Percentiles rank a stretch among this genome's conserved stretches.
Evolutionary conservation across 2,888 invertebrate species (phyloP).

Genomic region (Girardia tigrina): DNA sequence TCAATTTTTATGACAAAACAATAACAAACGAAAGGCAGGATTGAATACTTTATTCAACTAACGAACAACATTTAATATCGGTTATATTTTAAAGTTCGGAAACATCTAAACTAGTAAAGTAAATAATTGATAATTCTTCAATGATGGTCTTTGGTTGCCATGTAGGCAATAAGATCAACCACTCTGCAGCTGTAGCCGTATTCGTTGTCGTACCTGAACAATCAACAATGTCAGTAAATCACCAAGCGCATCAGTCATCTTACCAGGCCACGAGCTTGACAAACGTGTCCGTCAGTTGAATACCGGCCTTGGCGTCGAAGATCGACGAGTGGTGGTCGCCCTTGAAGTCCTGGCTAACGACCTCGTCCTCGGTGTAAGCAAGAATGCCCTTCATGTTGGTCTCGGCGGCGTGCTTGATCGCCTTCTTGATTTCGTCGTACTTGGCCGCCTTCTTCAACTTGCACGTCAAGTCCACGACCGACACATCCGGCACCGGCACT

Average conservation of each 20-base stretch:
- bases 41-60: background rate
- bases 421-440: conserved; percentile 75
- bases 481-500: conserved; percentile 88
- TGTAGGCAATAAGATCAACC: conserved; percentile 84
- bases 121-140: background rate
- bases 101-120: conserved; percentile 19
- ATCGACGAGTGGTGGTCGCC: conserved; percentile 78
- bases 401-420: conserved; percentile 66
- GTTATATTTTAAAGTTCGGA: background rate
- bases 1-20: too few species aligned
- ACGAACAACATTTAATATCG: background rate
- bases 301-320: conserved; percentile 91
- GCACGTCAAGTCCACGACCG: conserved; percentile 88
- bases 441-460: conserved; percentile 55
- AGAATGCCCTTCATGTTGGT: conserved; percentile 76
- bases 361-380: conserved; percentile 85
- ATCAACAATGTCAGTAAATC: background rate
- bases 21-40: background rate
- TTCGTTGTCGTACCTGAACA: conserved; percentile 86
- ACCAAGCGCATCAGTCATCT: conserved; percentile 49
- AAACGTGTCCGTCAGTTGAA: conserved; percentile 78
- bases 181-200: conserved; percentile 93
- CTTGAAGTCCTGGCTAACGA: conserved; percentile 87
- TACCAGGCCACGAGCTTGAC: conserved; percentile 98
- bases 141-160: conserved; percentile 50